These are phyloP conservation scores for Cossypha heuglini DNA, from an alignment of 2,797 vertebrate genomes.

Conservation along the genomic window DNA sequence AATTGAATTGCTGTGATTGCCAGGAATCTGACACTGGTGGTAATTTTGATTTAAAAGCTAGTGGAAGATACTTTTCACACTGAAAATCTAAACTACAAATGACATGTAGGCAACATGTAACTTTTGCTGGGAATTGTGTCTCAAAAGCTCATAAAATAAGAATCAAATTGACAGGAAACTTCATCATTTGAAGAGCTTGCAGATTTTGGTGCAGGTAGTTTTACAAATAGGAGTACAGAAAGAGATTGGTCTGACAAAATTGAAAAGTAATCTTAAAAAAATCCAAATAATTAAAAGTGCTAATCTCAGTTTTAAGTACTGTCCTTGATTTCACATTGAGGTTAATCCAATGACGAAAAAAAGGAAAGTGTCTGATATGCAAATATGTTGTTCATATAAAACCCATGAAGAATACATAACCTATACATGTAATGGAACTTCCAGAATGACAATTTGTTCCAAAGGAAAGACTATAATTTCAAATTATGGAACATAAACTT, in stretches of 20 bases:
- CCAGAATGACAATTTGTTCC: neutral
- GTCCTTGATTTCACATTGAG: neutral
- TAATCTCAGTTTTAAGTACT: neutral
- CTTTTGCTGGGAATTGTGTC: neutral
- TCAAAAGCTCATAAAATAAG: neutral
- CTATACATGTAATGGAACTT: neutral
- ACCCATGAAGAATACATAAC: neutral
- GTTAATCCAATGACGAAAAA: neutral
- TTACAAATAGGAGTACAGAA: neutral
- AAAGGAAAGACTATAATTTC: neutral
- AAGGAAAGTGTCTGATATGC: neutral
- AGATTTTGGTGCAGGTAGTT: neutral
- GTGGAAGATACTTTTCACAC: neutral
- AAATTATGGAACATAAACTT: neutral
- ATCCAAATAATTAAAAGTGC: neutral
- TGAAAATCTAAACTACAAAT: neutral
- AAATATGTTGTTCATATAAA: neutral
- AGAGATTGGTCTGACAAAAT: neutral
- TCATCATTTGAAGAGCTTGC: neutral
- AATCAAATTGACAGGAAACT: neutral
- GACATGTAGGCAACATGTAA: neutral
- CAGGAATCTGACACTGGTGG: neutral
- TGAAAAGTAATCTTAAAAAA: neutral
- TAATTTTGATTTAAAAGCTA: constrained; percentile 25
- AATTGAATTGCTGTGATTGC: neutral